Base-by-base conservation (phyloP, 2,888 invertebrate species). In the Philaethria dido region DNA sequence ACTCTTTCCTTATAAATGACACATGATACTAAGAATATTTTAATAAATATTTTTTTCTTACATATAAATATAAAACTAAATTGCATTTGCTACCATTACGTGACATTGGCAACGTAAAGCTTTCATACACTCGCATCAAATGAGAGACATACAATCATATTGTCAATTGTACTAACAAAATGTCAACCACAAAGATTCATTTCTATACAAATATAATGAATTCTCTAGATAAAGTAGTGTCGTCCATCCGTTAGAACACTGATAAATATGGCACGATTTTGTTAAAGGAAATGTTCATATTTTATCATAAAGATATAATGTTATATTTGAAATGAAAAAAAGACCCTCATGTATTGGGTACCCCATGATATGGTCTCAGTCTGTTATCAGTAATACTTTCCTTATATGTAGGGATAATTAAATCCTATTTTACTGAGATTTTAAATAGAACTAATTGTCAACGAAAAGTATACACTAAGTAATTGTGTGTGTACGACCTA, bases 211-310 rank as follows among this genome's bases (percentile, higher is more conserved):
- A 45, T 42, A 3, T 6, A n/a, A 42, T 42, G 6, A 42, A 16
- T 6, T 20, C 45, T 18, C 5, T 0, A 20, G 1, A 2, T 45
- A 20, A 22, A 22, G 47, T 22, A 22, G 18, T 9, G 33, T 22
- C 29, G 18, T 36, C 16, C 48, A 36, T 52, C 29, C 25, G n/a
- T 42, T 42, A 18, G 18, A n/a, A 42, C 33, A 3, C 25, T 29
- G 13, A 52, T 42, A 42, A 54, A 33, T 42, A 22, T 20, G 18
- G 62, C 52, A 54, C 29, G 62, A 42, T 52, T 39, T 39, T 44
- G 18, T 52, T 18, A 52, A 4, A 18, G 42, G 25, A 16, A 42
- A 18, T 61, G 18, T 33, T 25, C 4, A 33, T 60, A 16, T 0
- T 14, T 33, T 20, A 29, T 13, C 13, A 8, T 33, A 33, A 33